Evolutionary conservation across 1,140 invertebrate genomes (phyloP), one percentile per base, ranked within the genome.

Genomic region (Wasmannia auropunctata): DNA sequence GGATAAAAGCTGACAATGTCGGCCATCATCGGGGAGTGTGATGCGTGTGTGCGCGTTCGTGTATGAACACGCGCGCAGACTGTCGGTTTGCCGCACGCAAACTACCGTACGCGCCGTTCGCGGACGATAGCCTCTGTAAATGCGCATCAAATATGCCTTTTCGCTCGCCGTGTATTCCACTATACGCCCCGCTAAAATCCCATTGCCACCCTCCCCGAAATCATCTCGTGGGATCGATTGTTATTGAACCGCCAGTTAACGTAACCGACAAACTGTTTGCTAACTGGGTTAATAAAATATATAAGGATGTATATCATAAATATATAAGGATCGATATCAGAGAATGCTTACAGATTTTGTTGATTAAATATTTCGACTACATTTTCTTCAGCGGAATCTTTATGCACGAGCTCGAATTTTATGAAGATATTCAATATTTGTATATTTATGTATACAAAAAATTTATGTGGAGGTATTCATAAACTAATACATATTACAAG

Each of bases 81-180:
- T 7, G 22, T 43, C n/a, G 58, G 75, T 77, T 79, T 70, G 51
- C 60, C 72, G 46, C 74, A 46, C 74, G 67, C 40, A 67, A 63
- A 70, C 54, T 60, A 25, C 16, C 25, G 51, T 37, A 67, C 16
- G 51, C 19, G 56, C 49, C 28, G 49, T 75, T 79, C 51, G 31
- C 28, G 56, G 49, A 89, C 81, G 70, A 72, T 85, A 77, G 46
- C 40, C 63, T 74, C 58, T 76, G 86, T 79, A 90, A 91, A 90
- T 88, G 88, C 84, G 75, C 90, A 91, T 91, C 88, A 79, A 91
- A 91, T 91, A 91, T 91, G 88, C 90, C 84, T 89, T 89, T 88
- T 91, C 62, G 43, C 40, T 16, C n/a, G 19, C 10, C 8, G 16
- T 22, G 6, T 51, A 40, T n/a, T n/a, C 19, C 56, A 14, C 43